phyloP scores from a whole-genome alignment of 2,888 invertebrate species.

The Automeris io region DNA sequence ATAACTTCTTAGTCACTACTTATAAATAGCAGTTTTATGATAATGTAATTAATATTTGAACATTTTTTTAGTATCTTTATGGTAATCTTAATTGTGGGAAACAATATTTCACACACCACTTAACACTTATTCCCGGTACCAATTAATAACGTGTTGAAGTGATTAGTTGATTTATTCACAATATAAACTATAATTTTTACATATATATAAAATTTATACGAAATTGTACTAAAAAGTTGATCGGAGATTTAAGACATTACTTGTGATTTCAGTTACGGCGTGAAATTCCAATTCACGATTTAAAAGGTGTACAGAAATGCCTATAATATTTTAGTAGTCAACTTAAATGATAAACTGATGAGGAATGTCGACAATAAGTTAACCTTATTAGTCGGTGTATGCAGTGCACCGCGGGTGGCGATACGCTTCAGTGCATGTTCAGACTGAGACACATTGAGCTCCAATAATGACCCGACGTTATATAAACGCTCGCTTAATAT shows the following conservation, averaged over 20 bases:
- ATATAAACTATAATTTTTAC: too few relatives aligned
- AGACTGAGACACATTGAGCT: slow-evolving; percentile 25
- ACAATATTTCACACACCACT: too few relatives aligned
- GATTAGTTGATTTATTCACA: too few relatives aligned
- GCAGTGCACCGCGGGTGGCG: slow-evolving; percentile 41
- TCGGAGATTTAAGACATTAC: slow-evolving; percentile 1
- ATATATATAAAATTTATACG: too few relatives aligned
- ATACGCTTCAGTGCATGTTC: slow-evolving; percentile 21
- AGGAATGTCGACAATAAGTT: slow-evolving; percentile 55
- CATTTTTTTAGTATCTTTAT: too few relatives aligned
- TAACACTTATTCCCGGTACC: too few relatives aligned
- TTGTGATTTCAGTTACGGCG: neutral
- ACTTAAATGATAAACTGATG: slow-evolving; percentile 48
- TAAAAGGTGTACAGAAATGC: slow-evolving; percentile 18
- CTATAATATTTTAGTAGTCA: slow-evolving; percentile 23
- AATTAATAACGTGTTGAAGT: too few relatives aligned
- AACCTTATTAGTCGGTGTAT: slow-evolving; percentile 54
- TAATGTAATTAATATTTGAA: too few relatives aligned
- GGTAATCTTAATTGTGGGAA: too few relatives aligned
- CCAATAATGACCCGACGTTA: slow-evolving; percentile 23
- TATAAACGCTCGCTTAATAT: slow-evolving; percentile 24
- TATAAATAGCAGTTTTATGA: too few relatives aligned
- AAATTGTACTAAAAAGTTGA: too few relatives aligned
- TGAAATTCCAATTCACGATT: slow-evolving; percentile 13
- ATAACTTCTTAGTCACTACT: slow-evolving; percentile 12